phyloP scores from a whole-genome alignment of 2,797 vertebrate species.

The Centropyge bicolor region DNA sequence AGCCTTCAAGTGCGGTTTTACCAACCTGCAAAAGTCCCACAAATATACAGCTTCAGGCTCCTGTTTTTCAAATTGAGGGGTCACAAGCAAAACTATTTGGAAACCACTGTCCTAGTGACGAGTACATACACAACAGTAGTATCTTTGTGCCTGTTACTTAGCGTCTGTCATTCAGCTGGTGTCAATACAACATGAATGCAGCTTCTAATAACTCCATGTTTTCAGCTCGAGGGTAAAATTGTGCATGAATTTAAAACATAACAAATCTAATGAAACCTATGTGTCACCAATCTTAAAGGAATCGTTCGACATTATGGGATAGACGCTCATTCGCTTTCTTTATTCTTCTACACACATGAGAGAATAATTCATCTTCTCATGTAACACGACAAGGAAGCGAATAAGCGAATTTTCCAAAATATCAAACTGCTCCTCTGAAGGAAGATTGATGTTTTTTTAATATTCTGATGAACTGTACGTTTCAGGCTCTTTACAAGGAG shows the following conservation, averaged over 20 bases:
- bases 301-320: neutral
- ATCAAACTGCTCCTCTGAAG: neutral
- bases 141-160: neutral
- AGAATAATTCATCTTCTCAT: neutral
- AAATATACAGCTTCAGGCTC: neutral
- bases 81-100: neutral
- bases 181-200: slow-evolving; percentile 17
- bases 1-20: neutral
- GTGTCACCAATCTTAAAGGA: neutral
- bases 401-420: neutral
- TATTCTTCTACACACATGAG: too few relatives aligned
- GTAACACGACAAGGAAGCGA: neutral
- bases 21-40: neutral
- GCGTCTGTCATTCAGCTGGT: neutral
- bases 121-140: too few relatives aligned
- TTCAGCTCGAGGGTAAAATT: neutral
- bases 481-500: slow-evolving; percentile 95
- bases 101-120: neutral
- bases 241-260: neutral
- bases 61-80: neutral
- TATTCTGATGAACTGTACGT: neutral
- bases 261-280: neutral
- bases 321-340: neutral
- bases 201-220: neutral
- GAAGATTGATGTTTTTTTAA: neutral